Conservation (phyloP, 2,888 invertebrate genomes). For the Argyra leucocephala region DNA sequence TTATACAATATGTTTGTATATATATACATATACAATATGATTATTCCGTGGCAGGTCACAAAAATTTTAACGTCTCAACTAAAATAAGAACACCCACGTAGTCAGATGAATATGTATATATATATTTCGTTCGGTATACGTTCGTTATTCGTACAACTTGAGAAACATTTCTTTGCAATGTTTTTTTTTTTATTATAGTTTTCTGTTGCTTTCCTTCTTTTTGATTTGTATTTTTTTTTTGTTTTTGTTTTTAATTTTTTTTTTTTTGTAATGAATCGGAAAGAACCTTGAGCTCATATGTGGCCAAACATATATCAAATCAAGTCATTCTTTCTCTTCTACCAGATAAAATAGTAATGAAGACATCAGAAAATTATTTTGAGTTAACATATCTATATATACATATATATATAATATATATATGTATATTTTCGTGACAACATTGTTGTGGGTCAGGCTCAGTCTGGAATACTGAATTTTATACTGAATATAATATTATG, state of each 20-base stretch:
- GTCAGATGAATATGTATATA: not conserved
- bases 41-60: not conserved
- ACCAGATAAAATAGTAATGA: not conserved
- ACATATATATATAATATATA: not conserved
- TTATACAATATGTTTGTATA: not conserved
- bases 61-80: not conserved
- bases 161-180: not conserved
- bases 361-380: not conserved
- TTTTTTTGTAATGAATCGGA: not conserved
- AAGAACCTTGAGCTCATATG: not conserved
- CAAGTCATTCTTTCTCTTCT: not conserved
- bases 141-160: not conserved
- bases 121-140: not conserved
- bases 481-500: no score
- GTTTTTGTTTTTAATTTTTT: not conserved
- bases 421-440: not conserved
- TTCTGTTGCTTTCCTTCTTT: not conserved
- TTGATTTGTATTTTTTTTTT: not conserved
- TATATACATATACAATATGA: not conserved
- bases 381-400: no score
- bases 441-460: not conserved
- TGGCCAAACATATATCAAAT: not conserved
- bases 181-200: not conserved
- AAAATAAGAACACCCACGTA: not conserved
- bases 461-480: not conserved